Conservation (phyloP, 2,797 vertebrate genomes). For the Orestias chungarensis region DNA sequence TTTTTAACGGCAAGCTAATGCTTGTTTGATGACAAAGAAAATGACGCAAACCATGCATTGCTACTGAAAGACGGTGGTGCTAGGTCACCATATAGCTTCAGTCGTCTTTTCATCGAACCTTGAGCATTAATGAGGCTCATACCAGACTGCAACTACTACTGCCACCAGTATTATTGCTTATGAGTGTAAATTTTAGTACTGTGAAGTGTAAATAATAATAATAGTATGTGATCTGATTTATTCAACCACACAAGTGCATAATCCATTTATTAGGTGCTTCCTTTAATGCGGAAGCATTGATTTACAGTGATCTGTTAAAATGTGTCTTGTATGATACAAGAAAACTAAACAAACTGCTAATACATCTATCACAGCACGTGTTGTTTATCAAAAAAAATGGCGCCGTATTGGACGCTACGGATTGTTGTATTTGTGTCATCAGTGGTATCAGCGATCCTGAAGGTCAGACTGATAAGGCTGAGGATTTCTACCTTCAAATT, state of each 20-base stretch:
- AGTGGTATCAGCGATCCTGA: conserved; percentile 75
- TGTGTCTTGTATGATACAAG: not conserved
- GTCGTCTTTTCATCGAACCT: conserved; percentile 49
- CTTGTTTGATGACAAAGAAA: conserved; percentile 6
- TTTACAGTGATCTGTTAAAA: not conserved
- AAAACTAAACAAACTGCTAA: not conserved
- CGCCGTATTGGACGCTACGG: conserved; percentile 33
- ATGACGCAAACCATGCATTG: conserved; percentile 5
- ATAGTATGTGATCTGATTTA: not conserved
- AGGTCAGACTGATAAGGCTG: conserved; percentile 83
- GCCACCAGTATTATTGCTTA: not conserved
- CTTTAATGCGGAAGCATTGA: not conserved
- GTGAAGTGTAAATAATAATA: not conserved
- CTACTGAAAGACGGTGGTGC: conserved; percentile 25
- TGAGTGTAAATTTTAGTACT: not conserved
- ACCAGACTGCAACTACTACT: not conserved
- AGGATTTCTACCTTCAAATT: conserved; percentile 74
- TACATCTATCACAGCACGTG: conserved; percentile 5
- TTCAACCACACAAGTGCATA: not conserved
- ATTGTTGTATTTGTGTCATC: conserved; percentile 68
- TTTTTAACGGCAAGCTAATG: conserved; percentile 14
- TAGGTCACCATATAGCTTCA: conserved; percentile 38
- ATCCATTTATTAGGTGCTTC: not conserved
- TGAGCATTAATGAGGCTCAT: conserved; percentile 41
- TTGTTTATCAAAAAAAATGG: conserved; percentile 26